These are phyloP conservation scores for Eubasilissa regina DNA, from an alignment of 1,140 invertebrate genomes.

Conservation along the genomic window DNA sequence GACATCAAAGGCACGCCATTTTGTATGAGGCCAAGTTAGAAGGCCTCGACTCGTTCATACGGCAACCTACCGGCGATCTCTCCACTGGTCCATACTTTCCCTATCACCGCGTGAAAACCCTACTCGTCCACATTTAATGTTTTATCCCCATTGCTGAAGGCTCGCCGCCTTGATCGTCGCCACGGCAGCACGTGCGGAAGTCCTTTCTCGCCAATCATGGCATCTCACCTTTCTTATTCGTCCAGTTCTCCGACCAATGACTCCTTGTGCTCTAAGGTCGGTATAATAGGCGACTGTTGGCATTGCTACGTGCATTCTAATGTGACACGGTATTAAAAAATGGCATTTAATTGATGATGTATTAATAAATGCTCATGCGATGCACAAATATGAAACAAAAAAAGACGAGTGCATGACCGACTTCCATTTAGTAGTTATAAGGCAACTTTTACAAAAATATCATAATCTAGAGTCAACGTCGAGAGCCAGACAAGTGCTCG, in stretches of 20 bases:
- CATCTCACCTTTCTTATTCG: neutral
- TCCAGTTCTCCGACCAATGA: conserved; percentile 1
- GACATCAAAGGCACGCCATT: no score
- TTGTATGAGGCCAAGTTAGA: no score
- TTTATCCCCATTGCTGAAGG: conserved; percentile 8
- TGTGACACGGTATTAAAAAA: conserved; percentile 43
- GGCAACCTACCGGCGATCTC: no score
- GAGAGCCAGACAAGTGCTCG: conserved; percentile 9
- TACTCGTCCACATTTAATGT: no score
- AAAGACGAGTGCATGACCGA: conserved; percentile 5
- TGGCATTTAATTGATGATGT: conserved; percentile 20
- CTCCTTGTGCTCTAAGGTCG: conserved; percentile 1
- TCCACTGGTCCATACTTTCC: no score
- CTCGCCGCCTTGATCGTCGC: conserved; percentile 1
- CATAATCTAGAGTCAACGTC: neutral
- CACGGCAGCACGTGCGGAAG: neutral
- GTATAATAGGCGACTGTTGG: conserved; percentile 17
- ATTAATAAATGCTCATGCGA: conserved; percentile 31
- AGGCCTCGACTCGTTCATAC: no score
- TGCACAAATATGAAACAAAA: neutral
- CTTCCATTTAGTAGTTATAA: conserved; percentile 27
- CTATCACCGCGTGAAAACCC: no score
- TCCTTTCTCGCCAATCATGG: neutral
- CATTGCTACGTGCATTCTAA: conserved; percentile 2
- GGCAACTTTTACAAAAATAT: conserved; percentile 14